Evolutionary conservation across 2,888 invertebrate genomes (phyloP).

Genomic region (Diabrotica balteata): DNA sequence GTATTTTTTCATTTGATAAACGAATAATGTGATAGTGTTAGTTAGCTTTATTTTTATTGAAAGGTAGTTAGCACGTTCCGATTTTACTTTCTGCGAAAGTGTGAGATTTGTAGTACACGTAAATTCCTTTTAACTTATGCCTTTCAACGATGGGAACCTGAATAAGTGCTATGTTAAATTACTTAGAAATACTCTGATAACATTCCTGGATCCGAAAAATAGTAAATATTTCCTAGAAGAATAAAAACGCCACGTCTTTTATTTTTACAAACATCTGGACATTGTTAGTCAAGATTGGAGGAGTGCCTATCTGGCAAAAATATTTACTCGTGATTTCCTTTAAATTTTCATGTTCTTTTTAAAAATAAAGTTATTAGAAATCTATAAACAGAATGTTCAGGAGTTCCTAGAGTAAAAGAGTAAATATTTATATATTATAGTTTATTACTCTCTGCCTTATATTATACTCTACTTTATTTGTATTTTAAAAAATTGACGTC

Average conservation of each 20-base stretch:
- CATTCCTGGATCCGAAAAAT: slow-evolving; percentile 31
- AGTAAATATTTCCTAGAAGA: slow-evolving; percentile 29
- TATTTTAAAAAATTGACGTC: too few species aligned
- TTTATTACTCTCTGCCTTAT: too few species aligned
- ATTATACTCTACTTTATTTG: too few species aligned
- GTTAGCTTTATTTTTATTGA: too few species aligned
- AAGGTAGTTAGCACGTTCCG: too few species aligned
- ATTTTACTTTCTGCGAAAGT: not conserved
- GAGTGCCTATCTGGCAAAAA: slow-evolving; percentile 8
- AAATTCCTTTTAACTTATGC: not conserved
- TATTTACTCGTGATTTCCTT: slow-evolving; percentile 2
- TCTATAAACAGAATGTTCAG: too few species aligned
- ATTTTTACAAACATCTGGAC: not conserved
- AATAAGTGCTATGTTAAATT: not conserved
- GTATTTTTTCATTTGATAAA: too few species aligned
- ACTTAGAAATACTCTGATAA: slow-evolving; percentile 13
- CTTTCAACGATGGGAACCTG: slow-evolving; percentile 1
- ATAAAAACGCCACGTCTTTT: not conserved
- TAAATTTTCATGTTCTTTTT: not conserved
- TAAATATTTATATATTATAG: too few species aligned
- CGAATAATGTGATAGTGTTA: too few species aligned
- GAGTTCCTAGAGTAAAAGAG: too few species aligned
- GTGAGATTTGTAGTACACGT: not conserved
- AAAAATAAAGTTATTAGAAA: too few species aligned
- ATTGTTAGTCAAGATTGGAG: not conserved